A percentile compares a stretch with the other conserved stretches of the same genome.
Conservation (phyloP, 1,140 invertebrate genomes). For the Heliconius melpomene region DNA sequence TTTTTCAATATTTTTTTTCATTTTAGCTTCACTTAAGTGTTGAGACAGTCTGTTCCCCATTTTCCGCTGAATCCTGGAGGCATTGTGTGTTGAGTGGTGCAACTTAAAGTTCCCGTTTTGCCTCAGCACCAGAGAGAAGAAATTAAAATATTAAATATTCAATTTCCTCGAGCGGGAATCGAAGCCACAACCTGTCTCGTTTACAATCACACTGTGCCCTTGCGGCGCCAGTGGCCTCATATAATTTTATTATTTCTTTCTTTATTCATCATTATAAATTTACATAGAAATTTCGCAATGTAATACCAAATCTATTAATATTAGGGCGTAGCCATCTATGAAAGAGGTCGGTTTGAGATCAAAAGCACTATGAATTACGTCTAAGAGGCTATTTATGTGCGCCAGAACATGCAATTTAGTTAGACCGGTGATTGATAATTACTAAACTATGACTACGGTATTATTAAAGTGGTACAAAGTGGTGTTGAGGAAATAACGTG, state of each 20-base stretch:
- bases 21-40: too few relatives aligned
- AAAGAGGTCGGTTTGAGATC: conserved; percentile 32
- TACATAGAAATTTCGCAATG: background rate
- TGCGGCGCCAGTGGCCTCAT: too few relatives aligned
- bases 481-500: background rate
- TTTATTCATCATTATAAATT: background rate
- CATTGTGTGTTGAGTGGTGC: too few relatives aligned
- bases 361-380: conserved; percentile 30
- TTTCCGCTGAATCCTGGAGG: too few relatives aligned
- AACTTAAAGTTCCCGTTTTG: too few relatives aligned
- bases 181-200: too few relatives aligned
- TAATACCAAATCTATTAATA: conserved; percentile 19
- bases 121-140: too few relatives aligned
- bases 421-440: conserved; percentile 23
- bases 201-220: too few relatives aligned
- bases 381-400: conserved; percentile 24
- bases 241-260: background rate
- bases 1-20: too few relatives aligned
- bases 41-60: too few relatives aligned
- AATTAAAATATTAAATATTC: too few relatives aligned
- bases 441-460: conserved; percentile 11
- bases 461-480: conserved; percentile 13
- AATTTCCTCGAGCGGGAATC: too few relatives aligned
- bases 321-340: conserved; percentile 23
- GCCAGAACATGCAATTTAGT: conserved; percentile 26